These are phyloP conservation scores for Neodiprion lecontei DNA, from an alignment of 1,140 invertebrate genomes.

Conservation along the genomic window DNA sequence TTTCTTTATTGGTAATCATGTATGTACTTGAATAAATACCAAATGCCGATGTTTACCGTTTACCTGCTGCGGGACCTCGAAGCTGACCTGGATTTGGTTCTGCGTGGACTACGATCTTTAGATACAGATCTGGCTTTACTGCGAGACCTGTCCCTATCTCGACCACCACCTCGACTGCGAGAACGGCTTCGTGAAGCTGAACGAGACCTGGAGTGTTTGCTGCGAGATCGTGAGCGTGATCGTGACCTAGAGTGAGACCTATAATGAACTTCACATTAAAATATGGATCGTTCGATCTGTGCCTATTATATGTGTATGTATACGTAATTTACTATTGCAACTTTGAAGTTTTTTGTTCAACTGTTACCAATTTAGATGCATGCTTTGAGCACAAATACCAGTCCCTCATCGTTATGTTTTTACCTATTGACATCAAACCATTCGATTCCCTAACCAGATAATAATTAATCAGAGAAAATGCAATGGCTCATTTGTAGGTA, in stretches of 20 bases:
- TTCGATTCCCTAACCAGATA: too few species aligned
- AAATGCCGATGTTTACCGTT: constrained; percentile 33
- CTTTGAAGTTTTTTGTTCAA: neutral
- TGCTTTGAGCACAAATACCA: neutral
- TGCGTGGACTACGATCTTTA: constrained; percentile 58
- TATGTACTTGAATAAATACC: too few species aligned
- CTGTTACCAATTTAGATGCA: neutral
- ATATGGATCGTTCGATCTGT: constrained; percentile 27
- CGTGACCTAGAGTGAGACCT: constrained; percentile 55
- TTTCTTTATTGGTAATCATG: too few species aligned
- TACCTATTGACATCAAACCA: too few species aligned
- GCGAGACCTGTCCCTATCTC: constrained; percentile 53
- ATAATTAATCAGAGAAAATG: too few species aligned
- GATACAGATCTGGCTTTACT: constrained; percentile 63
- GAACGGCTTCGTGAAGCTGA: constrained; percentile 63
- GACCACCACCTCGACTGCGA: constrained; percentile 44
- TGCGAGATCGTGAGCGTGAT: constrained; percentile 60
- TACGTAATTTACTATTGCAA: neutral
- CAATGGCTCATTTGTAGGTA: too few species aligned
- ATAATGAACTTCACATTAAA: constrained; percentile 34
- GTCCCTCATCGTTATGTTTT: neutral
- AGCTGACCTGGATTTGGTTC: constrained; percentile 52
- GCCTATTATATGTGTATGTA: constrained; percentile 20
- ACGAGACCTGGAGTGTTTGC: constrained; percentile 53
- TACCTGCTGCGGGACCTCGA: constrained; percentile 56